Conservation (phyloP, 2,888 invertebrate species). For the Scaptomyza reducta region DNA sequence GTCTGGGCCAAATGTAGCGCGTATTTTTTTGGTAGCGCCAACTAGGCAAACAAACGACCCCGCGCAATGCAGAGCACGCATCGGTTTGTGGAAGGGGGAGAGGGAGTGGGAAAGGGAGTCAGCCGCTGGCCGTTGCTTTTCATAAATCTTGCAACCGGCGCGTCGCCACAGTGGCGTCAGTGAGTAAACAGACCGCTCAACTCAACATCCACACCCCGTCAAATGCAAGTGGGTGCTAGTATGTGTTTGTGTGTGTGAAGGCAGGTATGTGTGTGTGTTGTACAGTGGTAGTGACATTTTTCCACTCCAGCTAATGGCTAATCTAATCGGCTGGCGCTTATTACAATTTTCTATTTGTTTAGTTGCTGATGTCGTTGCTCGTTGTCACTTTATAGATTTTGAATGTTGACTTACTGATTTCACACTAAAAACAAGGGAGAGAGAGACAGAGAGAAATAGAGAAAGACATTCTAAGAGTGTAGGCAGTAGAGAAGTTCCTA, state of each 20-base stretch:
- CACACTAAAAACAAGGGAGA: background rate
- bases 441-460: background rate
- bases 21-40: conserved; percentile 60
- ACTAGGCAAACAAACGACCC: conserved; percentile 62
- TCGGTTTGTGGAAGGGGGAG: background rate
- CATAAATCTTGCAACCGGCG: conserved; percentile 79
- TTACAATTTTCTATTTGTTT: conserved; percentile 68
- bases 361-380: conserved; percentile 44
- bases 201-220: background rate
- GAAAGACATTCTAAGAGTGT: background rate
- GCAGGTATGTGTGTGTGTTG: conserved; percentile 2
- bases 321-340: conserved; percentile 78
- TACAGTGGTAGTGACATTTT: conserved; percentile 19
- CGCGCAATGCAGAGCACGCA: conserved; percentile 8
- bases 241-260: conserved; percentile 4
- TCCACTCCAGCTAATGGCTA: conserved; percentile 37
- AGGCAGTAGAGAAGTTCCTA: background rate
- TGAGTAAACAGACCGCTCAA: conserved; percentile 70
- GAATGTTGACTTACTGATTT: conserved; percentile 61
- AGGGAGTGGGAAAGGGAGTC: background rate
- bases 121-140: conserved; percentile 51
- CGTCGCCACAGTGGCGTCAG: conserved; percentile 83
- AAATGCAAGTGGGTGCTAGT: conserved; percentile 41
- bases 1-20: conserved; percentile 35
- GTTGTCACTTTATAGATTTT: conserved; percentile 24